Percentiles rank a stretch among this genome's conserved stretches.
phyloP scores from a whole-genome alignment of 1,140 invertebrate species.

The Antheraea mylitta region DNA sequence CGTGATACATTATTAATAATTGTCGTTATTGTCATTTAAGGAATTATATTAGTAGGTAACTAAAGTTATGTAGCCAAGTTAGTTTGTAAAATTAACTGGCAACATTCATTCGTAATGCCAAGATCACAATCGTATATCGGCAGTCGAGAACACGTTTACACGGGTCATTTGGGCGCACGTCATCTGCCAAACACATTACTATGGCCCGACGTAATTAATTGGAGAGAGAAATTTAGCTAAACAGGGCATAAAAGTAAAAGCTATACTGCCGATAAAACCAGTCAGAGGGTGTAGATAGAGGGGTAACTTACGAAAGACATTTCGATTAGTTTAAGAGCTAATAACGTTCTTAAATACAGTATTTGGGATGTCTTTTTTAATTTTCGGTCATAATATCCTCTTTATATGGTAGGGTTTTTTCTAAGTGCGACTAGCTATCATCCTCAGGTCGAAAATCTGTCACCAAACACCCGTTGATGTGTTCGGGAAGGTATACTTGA shows the following conservation, averaged over 20 bases:
- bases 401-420: too few species aligned
- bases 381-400: too few species aligned
- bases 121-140: slow-evolving; percentile 1
- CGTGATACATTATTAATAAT: too few species aligned
- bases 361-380: neutral
- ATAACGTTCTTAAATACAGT: neutral
- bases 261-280: slow-evolving; percentile 35
- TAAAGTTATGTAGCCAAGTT: neutral
- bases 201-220: slow-evolving; percentile 45
- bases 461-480: too few species aligned
- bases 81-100: neutral
- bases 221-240: slow-evolving; percentile 55
- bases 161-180: slow-evolving; percentile 28
- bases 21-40: too few species aligned
- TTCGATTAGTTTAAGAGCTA: slow-evolving; percentile 27
- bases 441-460: too few species aligned
- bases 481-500: too few species aligned
- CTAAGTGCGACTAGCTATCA: too few species aligned
- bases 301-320: slow-evolving; percentile 41
- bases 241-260: slow-evolving; percentile 65
- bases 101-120: neutral
- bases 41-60: too few species aligned
- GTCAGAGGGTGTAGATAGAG: slow-evolving; percentile 31
- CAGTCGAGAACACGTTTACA: slow-evolving; percentile 22
- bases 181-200: slow-evolving; percentile 38